Conservation (phyloP, 2,113 vertebrate genomes). For the Otus sunia region DNA sequence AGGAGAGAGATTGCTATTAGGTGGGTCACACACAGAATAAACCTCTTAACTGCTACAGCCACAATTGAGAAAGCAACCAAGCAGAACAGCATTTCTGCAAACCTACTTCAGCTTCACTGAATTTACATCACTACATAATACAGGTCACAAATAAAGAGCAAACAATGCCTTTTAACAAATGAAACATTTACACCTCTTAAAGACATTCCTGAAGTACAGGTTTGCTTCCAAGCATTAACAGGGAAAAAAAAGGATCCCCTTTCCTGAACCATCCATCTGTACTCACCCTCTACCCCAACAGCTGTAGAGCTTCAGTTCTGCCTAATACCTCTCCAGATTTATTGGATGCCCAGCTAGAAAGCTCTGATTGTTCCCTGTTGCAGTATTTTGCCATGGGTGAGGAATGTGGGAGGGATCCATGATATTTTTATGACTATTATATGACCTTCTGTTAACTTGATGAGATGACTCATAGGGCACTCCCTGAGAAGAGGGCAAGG, state of each 20-base stretch:
- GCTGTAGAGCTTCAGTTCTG: slow-evolving; percentile 45
- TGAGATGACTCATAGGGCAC: background rate
- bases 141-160: background rate
- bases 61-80: background rate
- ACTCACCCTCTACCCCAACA: background rate
- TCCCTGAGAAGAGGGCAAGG: background rate
- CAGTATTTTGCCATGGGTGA: slow-evolving; percentile 22
- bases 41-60: background rate
- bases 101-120: background rate
- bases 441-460: slow-evolving; percentile 38
- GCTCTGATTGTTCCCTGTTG: slow-evolving; percentile 17
- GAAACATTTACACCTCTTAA: background rate
- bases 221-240: background rate
- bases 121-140: background rate
- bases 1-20: background rate
- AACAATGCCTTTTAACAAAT: background rate
- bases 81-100: background rate
- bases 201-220: background rate
- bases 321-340: slow-evolving; percentile 35
- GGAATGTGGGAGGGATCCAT: slow-evolving; percentile 39
- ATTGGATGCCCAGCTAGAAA: slow-evolving; percentile 29
- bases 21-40: background rate
- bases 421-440: slow-evolving; percentile 55
- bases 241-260: background rate
- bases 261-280: background rate